Evolutionary conservation across 1,140 invertebrate species (phyloP), one percentile per base, ranked within the genome.

Genomic region (Nixonia krombeini): DNA sequence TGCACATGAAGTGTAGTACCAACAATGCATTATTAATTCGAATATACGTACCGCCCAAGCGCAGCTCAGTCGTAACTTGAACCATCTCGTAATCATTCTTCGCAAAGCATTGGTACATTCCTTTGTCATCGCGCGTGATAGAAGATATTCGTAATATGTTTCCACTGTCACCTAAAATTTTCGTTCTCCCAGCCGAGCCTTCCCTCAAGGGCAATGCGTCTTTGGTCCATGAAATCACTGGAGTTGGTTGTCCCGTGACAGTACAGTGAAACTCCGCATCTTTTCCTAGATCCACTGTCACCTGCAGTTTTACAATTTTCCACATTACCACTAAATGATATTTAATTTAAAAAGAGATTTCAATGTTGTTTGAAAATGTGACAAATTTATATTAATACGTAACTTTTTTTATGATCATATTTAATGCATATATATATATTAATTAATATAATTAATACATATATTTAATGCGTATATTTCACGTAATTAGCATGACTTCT

Each of bases 71-170:
- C 7, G 90, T 91, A 0, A 93, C 92, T 76, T 95, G 92, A 13
- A 91, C 92, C 85, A 95, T 93, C 74, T 95, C 93, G 80, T 91
- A 92, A 53, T 94, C 91, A 70, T 95, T 94, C 64, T 89, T 91
- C 1, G 92, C 94, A 61, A 95, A 92, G 80, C 96, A 98, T 69
- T 96, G 94, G 84, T 96, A 97, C 88, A 95, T 92, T 2, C 94
- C 94, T 56, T 91, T 88, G 79, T 96, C 94, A 41, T 92, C 89
- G 61, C 91, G 90, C 16, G 90, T 89, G 9, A 94, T 87, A 8
- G 90, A 88, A 16, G 88, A 87, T 66, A 96, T 89, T 69, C 76
- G 80, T 9, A 85, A 68, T 26, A 70, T 75, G 9, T 79, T 80
- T 8, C 80, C 83, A 31, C 74, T 76, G 41, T 72, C 74, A 1